Percentiles rank a stretch among this genome's conserved stretches.
Conservation (phyloP, 2,113 vertebrate genomes). For the Semicossyphus pulcher region DNA sequence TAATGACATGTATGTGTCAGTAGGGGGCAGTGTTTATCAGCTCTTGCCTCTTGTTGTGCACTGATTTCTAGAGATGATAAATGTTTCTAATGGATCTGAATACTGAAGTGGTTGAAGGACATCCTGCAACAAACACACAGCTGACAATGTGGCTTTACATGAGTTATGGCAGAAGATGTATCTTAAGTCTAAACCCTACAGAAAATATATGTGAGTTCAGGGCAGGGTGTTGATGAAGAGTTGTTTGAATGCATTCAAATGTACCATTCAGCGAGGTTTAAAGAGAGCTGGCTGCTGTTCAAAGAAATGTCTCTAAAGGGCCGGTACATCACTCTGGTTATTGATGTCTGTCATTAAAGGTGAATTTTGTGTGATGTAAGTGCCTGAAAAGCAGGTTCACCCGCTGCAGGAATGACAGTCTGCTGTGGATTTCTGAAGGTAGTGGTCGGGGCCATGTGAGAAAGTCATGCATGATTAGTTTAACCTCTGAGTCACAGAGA, state of each 20-base stretch:
- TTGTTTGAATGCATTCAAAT: neutral
- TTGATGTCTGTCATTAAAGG: neutral
- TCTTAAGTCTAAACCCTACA: neutral
- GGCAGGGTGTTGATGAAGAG: neutral
- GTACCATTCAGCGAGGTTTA: neutral
- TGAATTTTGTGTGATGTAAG: conserved; percentile 5
- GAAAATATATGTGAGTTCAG: neutral
- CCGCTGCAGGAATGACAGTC: conserved; percentile 46
- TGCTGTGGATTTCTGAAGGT: conserved; percentile 65
- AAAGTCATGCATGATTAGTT: conserved; percentile 80
- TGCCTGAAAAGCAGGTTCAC: conserved; percentile 57
- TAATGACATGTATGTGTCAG: conserved; percentile 15
- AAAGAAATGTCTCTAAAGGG: neutral
- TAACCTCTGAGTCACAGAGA: conserved; percentile 73
- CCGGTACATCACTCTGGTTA: neutral
- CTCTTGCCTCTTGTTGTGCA: neutral
- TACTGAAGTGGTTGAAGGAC: conserved; percentile 23
- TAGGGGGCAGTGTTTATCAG: conserved; percentile 76
- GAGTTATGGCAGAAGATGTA: conserved; percentile 1
- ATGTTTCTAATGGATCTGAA: neutral
- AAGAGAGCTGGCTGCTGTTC: neutral
- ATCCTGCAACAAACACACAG: neutral
- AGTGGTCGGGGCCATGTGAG: conserved; percentile 53
- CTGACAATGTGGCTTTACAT: neutral
- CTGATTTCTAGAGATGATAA: neutral